A percentile compares a stretch with the other conserved stretches of the same genome.
Conservation (phyloP, 2,797 vertebrate genomes). For the Rhinatrema bivittatum region DNA sequence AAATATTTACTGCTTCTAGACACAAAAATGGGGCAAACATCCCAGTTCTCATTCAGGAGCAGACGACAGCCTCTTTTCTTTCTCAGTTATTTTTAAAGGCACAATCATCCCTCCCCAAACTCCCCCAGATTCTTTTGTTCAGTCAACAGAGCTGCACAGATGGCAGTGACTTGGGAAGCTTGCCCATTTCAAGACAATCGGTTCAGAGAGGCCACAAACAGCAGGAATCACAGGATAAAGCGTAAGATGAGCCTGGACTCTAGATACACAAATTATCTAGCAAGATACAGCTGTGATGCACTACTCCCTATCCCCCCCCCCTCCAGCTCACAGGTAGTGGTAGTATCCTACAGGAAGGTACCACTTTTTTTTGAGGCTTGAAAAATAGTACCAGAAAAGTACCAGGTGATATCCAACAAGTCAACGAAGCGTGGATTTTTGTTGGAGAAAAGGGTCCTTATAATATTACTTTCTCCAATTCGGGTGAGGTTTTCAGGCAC, state of each 20-base stretch:
- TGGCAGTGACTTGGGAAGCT: conserved; percentile 26
- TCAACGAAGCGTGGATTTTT: too few species aligned
- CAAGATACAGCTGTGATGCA: background rate
- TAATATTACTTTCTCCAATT: too few species aligned
- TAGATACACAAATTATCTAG: background rate
- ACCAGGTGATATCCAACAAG: too few species aligned
- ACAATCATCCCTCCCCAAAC: background rate
- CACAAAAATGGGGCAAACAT: background rate
- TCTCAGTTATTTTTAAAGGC: conserved; percentile 1
- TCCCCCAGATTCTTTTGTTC: conserved; percentile 29
- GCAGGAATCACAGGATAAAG: conserved; percentile 2
- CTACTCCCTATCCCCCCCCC: background rate
- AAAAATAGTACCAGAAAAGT: too few species aligned
- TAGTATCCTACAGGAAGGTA: too few species aligned
- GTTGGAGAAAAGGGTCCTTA: too few species aligned
- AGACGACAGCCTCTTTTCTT: conserved; percentile 20
- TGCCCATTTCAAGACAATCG: background rate
- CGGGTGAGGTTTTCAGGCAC: too few species aligned
- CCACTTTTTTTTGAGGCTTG: too few species aligned
- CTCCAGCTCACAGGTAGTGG: background rate
- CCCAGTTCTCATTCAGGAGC: background rate
- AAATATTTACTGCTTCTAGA: background rate
- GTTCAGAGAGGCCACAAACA: background rate
- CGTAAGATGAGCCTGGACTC: background rate
- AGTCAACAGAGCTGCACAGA: conserved; percentile 19